phyloP scores from a whole-genome alignment of 2,113 vertebrate genomes.

The Potamarius usumacintae region DNA sequence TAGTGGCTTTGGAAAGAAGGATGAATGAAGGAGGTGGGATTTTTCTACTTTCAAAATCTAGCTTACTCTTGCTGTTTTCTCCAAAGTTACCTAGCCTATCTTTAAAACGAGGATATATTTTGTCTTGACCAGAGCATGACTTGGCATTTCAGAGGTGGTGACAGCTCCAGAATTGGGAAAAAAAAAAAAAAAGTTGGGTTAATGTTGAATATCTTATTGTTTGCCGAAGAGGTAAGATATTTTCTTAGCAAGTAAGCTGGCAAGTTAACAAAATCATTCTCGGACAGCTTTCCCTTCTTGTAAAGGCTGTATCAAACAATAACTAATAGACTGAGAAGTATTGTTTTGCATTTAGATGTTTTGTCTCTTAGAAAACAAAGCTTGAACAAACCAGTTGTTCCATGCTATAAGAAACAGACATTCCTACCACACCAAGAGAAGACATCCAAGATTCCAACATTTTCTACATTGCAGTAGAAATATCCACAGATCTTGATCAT shows the following conservation, averaged over 20 bases:
- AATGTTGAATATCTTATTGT: not conserved
- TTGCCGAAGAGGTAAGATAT: not conserved
- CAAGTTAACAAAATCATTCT: not conserved
- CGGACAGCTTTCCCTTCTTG: not conserved
- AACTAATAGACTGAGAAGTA: not conserved
- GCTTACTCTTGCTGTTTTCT: too few relatives aligned
- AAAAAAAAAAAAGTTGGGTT: not conserved
- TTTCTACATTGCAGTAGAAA: not conserved
- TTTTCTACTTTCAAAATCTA: too few relatives aligned
- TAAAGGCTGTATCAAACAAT: not conserved
- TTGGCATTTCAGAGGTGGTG: not conserved
- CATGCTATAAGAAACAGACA: not conserved
- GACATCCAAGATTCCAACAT: slow-evolving; percentile 14
- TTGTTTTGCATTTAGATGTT: not conserved
- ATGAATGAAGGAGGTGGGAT: too few relatives aligned
- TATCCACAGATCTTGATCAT: not conserved
- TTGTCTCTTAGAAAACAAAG: not conserved
- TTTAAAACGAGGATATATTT: not conserved
- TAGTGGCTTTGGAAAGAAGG: too few relatives aligned
- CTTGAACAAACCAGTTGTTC: not conserved
- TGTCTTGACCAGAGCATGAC: not conserved
- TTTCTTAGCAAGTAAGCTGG: not conserved
- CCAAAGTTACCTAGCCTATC: too few relatives aligned
- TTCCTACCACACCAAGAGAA: not conserved
- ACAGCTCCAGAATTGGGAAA: not conserved